Conservation (phyloP, 2,113 vertebrate species). For the Paedocypris sp. region DNA sequence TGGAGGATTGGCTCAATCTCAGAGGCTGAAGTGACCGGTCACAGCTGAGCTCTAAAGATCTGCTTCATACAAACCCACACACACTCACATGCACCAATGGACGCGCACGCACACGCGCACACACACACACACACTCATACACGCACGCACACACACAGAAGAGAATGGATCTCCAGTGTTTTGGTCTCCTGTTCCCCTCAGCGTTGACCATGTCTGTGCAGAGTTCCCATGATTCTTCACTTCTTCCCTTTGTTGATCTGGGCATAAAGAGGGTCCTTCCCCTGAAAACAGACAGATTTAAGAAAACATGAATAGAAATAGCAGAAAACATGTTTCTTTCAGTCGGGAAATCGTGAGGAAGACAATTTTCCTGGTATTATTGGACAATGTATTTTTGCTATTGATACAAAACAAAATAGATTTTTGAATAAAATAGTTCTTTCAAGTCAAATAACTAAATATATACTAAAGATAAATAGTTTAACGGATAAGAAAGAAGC, state of each 20-base stretch:
- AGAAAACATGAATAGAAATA: constrained; percentile 1
- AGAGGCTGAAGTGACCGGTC: constrained; percentile 33
- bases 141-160: constrained; percentile 26
- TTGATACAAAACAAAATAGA: too few species aligned
- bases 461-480: too few species aligned
- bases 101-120: constrained; percentile 32
- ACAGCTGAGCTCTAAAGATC: constrained; percentile 24
- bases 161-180: constrained; percentile 31
- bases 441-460: too few species aligned
- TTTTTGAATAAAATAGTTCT: too few species aligned
- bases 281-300: constrained; percentile 60
- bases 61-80: constrained; percentile 26
- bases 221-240: constrained; percentile 60
- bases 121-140: constrained; percentile 22
- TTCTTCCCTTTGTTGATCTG: constrained; percentile 95
- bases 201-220: constrained; percentile 49
- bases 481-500: too few species aligned
- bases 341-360: too few species aligned
- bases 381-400: too few species aligned
- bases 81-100: constrained; percentile 9
- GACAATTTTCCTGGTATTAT: too few species aligned
- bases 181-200: constrained; percentile 51
- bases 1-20: constrained; percentile 14
- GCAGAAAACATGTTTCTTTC: not conserved
- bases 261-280: constrained; percentile 88